Evolutionary conservation across 2,888 invertebrate species (phyloP).

Genomic region (Heliconius charithonia): DNA sequence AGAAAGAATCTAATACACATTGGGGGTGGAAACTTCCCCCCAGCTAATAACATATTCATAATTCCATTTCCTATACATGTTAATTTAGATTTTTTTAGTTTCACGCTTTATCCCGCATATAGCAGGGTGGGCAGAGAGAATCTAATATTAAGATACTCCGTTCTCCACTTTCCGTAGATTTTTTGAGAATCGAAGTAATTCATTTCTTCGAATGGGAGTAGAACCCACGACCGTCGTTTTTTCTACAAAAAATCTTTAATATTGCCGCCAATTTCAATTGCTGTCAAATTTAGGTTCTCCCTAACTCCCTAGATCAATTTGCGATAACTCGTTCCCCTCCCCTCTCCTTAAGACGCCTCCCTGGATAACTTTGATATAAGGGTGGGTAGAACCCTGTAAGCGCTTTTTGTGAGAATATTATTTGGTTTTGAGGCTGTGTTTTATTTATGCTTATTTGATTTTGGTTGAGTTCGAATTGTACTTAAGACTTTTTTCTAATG

Average conservation of each 20-base stretch:
- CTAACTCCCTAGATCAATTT: constrained; percentile 79
- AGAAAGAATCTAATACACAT: constrained; percentile 22
- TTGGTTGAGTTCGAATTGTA: not conserved
- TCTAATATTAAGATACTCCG: too few species aligned
- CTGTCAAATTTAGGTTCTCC: constrained; percentile 80
- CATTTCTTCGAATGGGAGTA: not conserved
- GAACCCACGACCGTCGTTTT: not conserved
- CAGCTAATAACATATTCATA: constrained; percentile 44
- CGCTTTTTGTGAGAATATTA: constrained; percentile 46
- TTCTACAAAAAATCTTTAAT: constrained; percentile 75
- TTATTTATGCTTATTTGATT: constrained; percentile 30
- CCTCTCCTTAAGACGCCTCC: constrained; percentile 78
- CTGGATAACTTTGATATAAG: constrained; percentile 77
- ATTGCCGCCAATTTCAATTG: constrained; percentile 83
- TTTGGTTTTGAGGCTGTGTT: constrained; percentile 20
- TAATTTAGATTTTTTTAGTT: constrained; percentile 52
- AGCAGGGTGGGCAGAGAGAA: not conserved
- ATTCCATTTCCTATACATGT: constrained; percentile 52
- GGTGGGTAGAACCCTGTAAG: constrained; percentile 62
- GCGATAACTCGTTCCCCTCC: constrained; percentile 77
- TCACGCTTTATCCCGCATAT: not conserved
- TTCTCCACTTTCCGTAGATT: too few species aligned
- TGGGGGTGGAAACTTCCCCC: constrained; percentile 26
- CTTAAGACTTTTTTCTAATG: too few species aligned
- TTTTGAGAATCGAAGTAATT: not conserved